Evolutionary conservation across 2,113 vertebrate species (phyloP), one percentile per base, ranked within the genome.

Genomic region (Podilymbus podiceps): DNA sequence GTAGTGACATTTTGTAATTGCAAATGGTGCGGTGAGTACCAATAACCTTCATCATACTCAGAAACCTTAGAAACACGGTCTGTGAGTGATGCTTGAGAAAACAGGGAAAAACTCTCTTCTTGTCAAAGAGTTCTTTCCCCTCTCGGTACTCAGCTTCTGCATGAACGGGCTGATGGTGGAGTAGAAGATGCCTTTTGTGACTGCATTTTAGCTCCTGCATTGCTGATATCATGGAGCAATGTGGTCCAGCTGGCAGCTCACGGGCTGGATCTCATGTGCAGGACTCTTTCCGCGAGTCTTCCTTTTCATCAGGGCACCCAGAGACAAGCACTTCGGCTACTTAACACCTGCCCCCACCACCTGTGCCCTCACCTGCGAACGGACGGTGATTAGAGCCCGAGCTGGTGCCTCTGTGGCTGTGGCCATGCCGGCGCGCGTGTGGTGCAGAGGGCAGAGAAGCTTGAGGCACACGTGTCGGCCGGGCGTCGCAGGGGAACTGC

Each of bases 1-100:
- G n/a, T 69, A 83, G 72, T 95, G 93, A 92, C 78, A 90, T 90
- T 94, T 88, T 89, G 50, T 93, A 90, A 71, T 91, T 94, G 64
- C 35, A 90, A 93, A 86, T 88, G 20, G 33, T 85, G 63, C 5
- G 2, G 28, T 80, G 88, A 83, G 82, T 88, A 62, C 62, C 59
- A 83, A 56, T 84, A 95, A 82, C 64, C 71, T 94, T 82, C 79
- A 40, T 85, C 75, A 71, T 82, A 74, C 52, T 88, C 85, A 40
- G 63, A 95, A 96, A 85, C n/a, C 31, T 93, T 83, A 94, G 82
- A 95, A 91, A 86, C 18, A 6, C 14, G 33, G 13, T 59, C 56
- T 72, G 33, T 95, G 85, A 90, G n/a, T 67, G 78, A 91, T 90
- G 75, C 82, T 88, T 93, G 78, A 93, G 55, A 83, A 91, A 76